These are phyloP conservation scores for Lottia scabra DNA, from an alignment of 2,888 invertebrate species.

Conservation along the genomic window DNA sequence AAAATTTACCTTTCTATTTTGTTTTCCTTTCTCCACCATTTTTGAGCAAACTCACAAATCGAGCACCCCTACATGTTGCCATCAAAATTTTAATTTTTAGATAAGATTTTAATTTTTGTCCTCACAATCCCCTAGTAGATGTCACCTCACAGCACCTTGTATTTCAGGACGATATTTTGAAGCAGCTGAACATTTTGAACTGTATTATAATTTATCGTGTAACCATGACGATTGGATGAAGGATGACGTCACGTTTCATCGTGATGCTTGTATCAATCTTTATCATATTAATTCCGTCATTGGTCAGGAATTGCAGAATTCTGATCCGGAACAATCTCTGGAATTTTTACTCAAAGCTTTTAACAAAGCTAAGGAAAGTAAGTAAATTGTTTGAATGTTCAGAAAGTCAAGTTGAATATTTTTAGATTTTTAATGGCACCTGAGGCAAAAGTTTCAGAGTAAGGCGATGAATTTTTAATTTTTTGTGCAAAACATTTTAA, in stretches of 20 bases:
- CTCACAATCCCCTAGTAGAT: background rate
- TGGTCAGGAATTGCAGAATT: conserved; percentile 43
- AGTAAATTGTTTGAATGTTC: conserved; percentile 22
- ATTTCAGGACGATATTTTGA: conserved; percentile 53
- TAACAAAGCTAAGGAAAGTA: conserved; percentile 65
- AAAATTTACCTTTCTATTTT: no score
- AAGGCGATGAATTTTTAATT: no score
- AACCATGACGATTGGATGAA: conserved; percentile 55
- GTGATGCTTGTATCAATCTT: conserved; percentile 62
- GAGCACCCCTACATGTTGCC: no score
- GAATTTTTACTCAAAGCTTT: conserved; percentile 62
- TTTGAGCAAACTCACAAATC: no score
- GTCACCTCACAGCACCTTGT: background rate
- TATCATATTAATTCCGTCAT: conserved; percentile 61
- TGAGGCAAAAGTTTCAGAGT: no score
- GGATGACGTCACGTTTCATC: conserved; percentile 50
- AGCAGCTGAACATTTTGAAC: conserved; percentile 65
- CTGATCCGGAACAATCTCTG: conserved; percentile 46
- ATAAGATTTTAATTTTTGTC: no score
- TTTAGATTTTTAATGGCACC: background rate
- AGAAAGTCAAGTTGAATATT: background rate
- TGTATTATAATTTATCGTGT: conserved; percentile 57
- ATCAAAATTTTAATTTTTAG: no score
- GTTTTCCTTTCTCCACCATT: no score
- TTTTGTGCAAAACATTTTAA: no score